Base-by-base conservation (phyloP, 2,113 vertebrate genomes). In the Acanthochromis polyacanthus region DNA sequence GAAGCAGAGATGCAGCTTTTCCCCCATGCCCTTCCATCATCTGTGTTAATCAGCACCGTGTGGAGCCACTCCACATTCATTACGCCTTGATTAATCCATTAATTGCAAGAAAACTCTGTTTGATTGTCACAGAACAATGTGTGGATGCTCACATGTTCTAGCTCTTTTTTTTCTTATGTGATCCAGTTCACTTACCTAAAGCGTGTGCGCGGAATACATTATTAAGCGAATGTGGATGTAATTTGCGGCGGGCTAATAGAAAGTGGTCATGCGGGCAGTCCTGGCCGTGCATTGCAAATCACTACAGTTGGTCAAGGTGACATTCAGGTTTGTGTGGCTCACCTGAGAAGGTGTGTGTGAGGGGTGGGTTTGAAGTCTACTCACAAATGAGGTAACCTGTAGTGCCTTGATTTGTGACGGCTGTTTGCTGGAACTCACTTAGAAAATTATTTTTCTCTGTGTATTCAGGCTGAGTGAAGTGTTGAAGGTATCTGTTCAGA, bases 61-160 rank as follows among this genome's bases (percentile, higher is more conserved):
- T 88, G 91, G 91, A 88, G 88, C 91, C 88, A 88, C 91, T 91
- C 91, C 86, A 91, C 83, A 63, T 87, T 86, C 89, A 92, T 93
- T 92, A 91, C 71, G 65, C 45, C 76, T 81, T 91, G 89, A 93
- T 93, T 86, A 91, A 86, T 75, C 64, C 84, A 84, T 90, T 90
- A 87, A 92, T 91, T 90, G 90, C 70, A 50, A 84, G 80, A 77
- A 75, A 74, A 83, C 80, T 81, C 79, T 22, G 64, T 87, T 84
- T 45, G 62, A 92, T 85, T 90, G 84, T 89, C 74, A 57, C 75
- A 11, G 64, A 78, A 75, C 77, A 80, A 63, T 50, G 65, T 51
- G 50, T 69, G 59, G 16, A 48, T 20, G 45, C 38, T 46, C 10
- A n/a, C 10, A 5, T 53, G 16, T 63, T 23, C 28, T 25, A 4